phyloP scores from a whole-genome alignment of 2,113 vertebrate genomes.

The Aythya baeri region DNA sequence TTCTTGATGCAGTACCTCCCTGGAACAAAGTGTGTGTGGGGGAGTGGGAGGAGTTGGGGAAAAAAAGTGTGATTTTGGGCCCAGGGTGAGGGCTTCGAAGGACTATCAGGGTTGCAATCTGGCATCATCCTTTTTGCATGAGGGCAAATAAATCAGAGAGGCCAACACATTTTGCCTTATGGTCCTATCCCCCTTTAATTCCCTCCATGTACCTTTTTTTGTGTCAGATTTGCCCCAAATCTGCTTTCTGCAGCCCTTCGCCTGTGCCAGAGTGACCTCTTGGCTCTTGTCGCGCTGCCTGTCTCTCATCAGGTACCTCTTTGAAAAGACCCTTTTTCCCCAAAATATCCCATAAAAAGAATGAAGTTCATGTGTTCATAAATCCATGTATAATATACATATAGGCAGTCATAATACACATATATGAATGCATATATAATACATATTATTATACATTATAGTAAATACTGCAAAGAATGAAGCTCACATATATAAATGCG shows the following conservation, averaged over 20 bases:
- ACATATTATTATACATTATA: background rate
- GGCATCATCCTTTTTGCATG: background rate
- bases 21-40: background rate
- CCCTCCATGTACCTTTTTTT: background rate
- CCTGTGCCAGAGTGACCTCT: background rate
- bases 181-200: background rate
- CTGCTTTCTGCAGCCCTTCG: background rate
- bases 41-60: rapidly evolving
- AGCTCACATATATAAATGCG: background rate
- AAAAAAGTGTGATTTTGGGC: background rate
- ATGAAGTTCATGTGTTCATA: rapidly evolving
- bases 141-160: background rate
- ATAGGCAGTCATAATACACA: too few relatives aligned
- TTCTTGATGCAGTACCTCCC: background rate
- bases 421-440: background rate
- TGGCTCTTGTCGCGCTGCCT: background rate
- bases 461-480: background rate
- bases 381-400: background rate
- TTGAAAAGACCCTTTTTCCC: background rate
- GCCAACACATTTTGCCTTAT: background rate
- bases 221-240: background rate
- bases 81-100: background rate
- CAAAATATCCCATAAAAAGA: background rate
- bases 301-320: background rate
- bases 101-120: background rate